Percentiles rank a stretch among this genome's conserved stretches.
Conservation (phyloP, 1,140 invertebrate species). For the Hydropsyche tenuis region DNA sequence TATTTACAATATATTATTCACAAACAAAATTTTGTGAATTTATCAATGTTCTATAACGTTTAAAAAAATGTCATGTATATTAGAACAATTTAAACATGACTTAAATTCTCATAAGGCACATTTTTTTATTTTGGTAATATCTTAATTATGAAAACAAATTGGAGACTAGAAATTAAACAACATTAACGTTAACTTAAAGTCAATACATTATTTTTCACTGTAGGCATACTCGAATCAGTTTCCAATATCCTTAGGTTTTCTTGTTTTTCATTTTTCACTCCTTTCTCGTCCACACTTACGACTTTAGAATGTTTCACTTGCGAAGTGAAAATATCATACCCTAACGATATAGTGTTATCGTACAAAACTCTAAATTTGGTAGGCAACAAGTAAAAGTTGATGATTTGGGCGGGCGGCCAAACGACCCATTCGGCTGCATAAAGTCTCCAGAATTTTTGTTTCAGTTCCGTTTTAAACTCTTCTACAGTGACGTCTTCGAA, state of each 20-base stretch:
- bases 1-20: too few relatives aligned
- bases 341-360: constrained; percentile 88
- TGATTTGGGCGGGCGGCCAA: constrained; percentile 76
- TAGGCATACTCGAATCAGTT: constrained; percentile 15
- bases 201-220: constrained; percentile 18
- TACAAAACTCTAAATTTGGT: constrained; percentile 85
- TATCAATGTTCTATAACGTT: too few relatives aligned
- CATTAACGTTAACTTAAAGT: constrained; percentile 24
- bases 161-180: neutral
- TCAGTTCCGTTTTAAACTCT: constrained; percentile 76
- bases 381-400: constrained; percentile 88
- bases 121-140: neutral
- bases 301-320: constrained; percentile 76
- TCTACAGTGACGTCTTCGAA: constrained; percentile 70
- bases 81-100: too few relatives aligned
- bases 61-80: too few relatives aligned
- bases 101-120: too few relatives aligned
- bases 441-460: constrained; percentile 77
- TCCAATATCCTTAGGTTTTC: constrained; percentile 20
- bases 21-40: too few relatives aligned
- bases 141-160: neutral
- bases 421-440: constrained; percentile 84
- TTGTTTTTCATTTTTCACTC: constrained; percentile 29
- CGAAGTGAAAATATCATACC: constrained; percentile 92
- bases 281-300: constrained; percentile 4